phyloP scores from a whole-genome alignment of 53 echinoderm and acorn worm species.

The Echinarachnius parma region DNA sequence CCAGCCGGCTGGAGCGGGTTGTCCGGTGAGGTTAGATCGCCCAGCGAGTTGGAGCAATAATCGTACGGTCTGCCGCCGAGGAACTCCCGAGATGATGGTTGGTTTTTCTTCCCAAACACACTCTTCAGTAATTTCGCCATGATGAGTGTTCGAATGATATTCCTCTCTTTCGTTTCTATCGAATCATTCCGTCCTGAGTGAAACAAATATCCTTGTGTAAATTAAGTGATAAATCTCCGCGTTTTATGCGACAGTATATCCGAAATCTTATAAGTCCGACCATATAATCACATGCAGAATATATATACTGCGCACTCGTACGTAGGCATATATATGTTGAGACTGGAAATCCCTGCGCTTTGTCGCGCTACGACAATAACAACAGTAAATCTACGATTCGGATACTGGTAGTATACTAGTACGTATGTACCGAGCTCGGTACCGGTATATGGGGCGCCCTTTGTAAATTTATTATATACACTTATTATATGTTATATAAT shows the following conservation, averaged over 20 bases:
- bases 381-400: too few relatives aligned
- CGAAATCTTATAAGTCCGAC: too few relatives aligned
- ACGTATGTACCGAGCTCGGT: too few relatives aligned
- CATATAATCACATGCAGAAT: background rate
- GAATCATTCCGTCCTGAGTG: constrained; percentile 18
- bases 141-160: too few relatives aligned
- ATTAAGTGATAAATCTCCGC: background rate
- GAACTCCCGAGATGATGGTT: constrained; percentile 22
- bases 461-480: too few relatives aligned
- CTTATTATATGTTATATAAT: too few relatives aligned
- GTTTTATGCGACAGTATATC: background rate
- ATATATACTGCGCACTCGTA: background rate
- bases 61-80: background rate
- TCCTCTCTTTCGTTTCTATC: background rate
- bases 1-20: constrained; percentile 19
- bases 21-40: constrained; percentile 34
- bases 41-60: constrained; percentile 30
- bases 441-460: too few relatives aligned
- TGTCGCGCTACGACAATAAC: too few relatives aligned
- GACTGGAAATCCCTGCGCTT: too few relatives aligned
- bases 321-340: too few relatives aligned
- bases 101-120: constrained; percentile 30
- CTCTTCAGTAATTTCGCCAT: constrained; percentile 33
- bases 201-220: constrained; percentile 1
- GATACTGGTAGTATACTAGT: too few relatives aligned